phyloP scores from a whole-genome alignment of 1,140 invertebrate genomes.

The Heliconius eleuchia region DNA sequence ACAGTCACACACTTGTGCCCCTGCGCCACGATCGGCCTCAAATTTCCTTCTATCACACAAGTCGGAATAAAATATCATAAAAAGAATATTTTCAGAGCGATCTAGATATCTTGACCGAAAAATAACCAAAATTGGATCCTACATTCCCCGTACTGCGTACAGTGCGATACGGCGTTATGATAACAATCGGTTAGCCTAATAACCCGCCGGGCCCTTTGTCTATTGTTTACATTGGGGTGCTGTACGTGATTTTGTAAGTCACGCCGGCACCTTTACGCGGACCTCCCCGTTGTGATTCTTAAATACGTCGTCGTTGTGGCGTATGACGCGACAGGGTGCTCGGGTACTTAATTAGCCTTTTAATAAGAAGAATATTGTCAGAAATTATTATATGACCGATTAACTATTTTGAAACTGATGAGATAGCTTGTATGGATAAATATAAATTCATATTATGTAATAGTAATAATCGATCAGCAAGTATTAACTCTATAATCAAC shows the following conservation, averaged over 20 bases:
- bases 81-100: not conserved
- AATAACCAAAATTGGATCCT: not conserved
- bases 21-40: no score
- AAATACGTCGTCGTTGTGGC: slow-evolving; percentile 62
- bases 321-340: slow-evolving; percentile 50
- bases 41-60: not conserved
- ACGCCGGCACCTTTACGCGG: slow-evolving; percentile 68
- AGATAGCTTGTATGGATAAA: not conserved
- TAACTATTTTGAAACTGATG: not conserved
- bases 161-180: slow-evolving; percentile 43
- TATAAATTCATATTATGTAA: not conserved
- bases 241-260: slow-evolving; percentile 71
- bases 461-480: not conserved
- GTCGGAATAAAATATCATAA: not conserved
- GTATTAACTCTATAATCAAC: not conserved
- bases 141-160: slow-evolving; percentile 52
- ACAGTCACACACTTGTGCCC: no score
- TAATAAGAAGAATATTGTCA: slow-evolving; percentile 18
- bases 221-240: slow-evolving; percentile 76
- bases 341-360: slow-evolving; percentile 33
- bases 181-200: slow-evolving; percentile 66
- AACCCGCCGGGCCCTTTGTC: slow-evolving; percentile 70
- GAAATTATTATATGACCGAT: slow-evolving; percentile 14
- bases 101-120: slow-evolving; percentile 41
- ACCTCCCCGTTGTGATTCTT: slow-evolving; percentile 70